Evolutionary conservation across 2,888 invertebrate species (phyloP), one percentile per base, ranked within the genome.

Genomic region (Nipponacmea schrenckii): DNA sequence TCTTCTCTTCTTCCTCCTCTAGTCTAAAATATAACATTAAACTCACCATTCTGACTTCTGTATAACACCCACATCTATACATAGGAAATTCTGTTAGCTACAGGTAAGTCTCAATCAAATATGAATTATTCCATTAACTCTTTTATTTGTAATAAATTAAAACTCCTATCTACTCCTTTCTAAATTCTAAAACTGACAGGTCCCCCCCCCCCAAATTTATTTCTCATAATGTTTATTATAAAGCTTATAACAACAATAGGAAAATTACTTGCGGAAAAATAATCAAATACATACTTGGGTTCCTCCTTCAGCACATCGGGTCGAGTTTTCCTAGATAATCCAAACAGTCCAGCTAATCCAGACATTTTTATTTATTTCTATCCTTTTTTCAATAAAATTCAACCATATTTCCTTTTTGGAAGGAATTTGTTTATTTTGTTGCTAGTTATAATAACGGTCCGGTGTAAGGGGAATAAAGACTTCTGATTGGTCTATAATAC

Each of bases 391-490:
- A 39, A 39, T 8, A 39, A 39, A 39, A 39, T 39, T 7, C 39
- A 39, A 39, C 39, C 39, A 39, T 39, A 39, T 39, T 39, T 39
- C 39, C 39, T 39, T 8, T 39, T 39, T 62, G 24, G 39, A 56
- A 20, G 72, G 72, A 70, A 50, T 66, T 31, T 76, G 76, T 76
- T 76, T 70, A 74, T 68, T 65, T 71, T 77, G 77, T 77, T 77
- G 77, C 77, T 71, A 77, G 56, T 24, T 66, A 73, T 69, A 71
- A 66, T 66, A 69, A 56, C 67, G 69, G 68, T 64, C 69, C 64
- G 45, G 26, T 39, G 39, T 39, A 39, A 39, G 39, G 39, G 39
- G 39, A 39, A 39, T 39, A 39, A 39, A 39, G 39, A 39, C 20
- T 15, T 67, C 27, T 71, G 62, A 75, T 75, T 75, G 75, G 75